These are phyloP conservation scores for Phrixothrix hirtus DNA, from an alignment of 2,888 invertebrate species.

Conservation along the genomic window DNA sequence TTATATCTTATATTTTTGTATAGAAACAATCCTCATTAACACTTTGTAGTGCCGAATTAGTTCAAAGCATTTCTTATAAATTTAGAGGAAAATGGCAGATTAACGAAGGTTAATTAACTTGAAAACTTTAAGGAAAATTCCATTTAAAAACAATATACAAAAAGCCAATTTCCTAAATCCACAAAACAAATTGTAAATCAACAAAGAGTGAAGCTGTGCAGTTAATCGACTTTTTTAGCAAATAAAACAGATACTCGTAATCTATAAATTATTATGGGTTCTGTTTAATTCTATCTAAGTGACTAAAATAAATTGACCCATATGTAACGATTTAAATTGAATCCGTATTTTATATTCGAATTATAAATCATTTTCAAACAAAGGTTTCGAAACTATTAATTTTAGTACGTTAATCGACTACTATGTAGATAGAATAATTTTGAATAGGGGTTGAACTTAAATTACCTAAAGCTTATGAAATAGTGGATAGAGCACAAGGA, in stretches of 20 bases:
- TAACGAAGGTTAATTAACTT: too few species aligned
- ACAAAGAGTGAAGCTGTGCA: constrained; percentile 13
- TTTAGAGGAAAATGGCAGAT: too few species aligned
- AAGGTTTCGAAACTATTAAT: background rate
- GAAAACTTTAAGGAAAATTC: too few species aligned
- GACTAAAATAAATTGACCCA: background rate
- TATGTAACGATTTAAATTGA: too few species aligned
- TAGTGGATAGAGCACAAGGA: constrained; percentile 2
- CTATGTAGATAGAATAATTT: background rate
- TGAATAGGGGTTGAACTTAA: constrained; percentile 3
- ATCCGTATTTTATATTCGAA: background rate
- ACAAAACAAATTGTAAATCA: constrained; percentile 27
- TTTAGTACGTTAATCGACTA: background rate
- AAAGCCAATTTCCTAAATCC: constrained; percentile 25
- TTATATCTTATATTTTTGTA: too few species aligned
- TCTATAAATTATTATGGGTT: constrained; percentile 22
- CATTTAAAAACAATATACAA: constrained; percentile 21
- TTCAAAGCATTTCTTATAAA: too few species aligned
- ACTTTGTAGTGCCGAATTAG: too few species aligned
- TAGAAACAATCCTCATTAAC: too few species aligned
- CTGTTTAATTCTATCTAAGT: constrained; percentile 3
- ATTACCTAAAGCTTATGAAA: constrained; percentile 5
- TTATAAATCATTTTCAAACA: background rate
- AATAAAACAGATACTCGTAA: constrained; percentile 20
- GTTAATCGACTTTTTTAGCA: constrained; percentile 23